These are phyloP conservation scores for Phalangium opilio DNA, from an alignment of 2,888 invertebrate species.

Conservation along the genomic window DNA sequence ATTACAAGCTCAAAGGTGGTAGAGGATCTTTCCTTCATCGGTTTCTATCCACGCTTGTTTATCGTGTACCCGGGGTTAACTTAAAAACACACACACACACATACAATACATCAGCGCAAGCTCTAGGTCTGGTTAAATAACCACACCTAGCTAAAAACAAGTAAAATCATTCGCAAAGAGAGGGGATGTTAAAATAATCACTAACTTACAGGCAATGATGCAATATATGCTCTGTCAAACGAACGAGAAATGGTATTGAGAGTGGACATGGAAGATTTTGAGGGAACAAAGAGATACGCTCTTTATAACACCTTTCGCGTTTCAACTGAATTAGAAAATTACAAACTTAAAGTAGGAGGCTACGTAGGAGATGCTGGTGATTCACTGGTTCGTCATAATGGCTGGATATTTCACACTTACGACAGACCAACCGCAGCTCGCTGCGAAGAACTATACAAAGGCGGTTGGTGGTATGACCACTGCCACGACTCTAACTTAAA, in stretches of 20 bases:
- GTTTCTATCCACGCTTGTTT: too few relatives aligned
- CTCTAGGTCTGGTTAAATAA: too few relatives aligned
- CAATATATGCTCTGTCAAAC: slow-evolving; percentile 9
- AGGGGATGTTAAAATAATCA: too few relatives aligned
- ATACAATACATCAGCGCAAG: too few relatives aligned
- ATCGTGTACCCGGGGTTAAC: too few relatives aligned
- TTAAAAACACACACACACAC: too few relatives aligned
- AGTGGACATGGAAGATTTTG: slow-evolving; percentile 7
- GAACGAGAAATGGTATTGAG: slow-evolving; percentile 5
- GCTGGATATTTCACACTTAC: slow-evolving; percentile 50
- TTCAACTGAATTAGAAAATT: slow-evolving; percentile 5
- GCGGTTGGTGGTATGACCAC: slow-evolving; percentile 20
- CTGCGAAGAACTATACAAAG: slow-evolving; percentile 38
- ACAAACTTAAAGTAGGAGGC: slow-evolving; percentile 2
- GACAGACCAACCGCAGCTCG: slow-evolving; percentile 50
- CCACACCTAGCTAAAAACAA: too few relatives aligned
- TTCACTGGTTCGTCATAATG: slow-evolving; percentile 50
- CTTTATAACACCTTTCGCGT: slow-evolving; percentile 8
- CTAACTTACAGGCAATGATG: slow-evolving; percentile 11
- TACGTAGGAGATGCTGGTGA: slow-evolving; percentile 30
- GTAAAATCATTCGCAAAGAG: too few relatives aligned
- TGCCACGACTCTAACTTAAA: too few relatives aligned
- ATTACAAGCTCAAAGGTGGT: too few relatives aligned
- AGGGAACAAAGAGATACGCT: slow-evolving; percentile 7
- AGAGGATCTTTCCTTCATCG: too few relatives aligned